phyloP scores from a whole-genome alignment of 2,113 vertebrate species.

The Burhinus bistriatus region DNA sequence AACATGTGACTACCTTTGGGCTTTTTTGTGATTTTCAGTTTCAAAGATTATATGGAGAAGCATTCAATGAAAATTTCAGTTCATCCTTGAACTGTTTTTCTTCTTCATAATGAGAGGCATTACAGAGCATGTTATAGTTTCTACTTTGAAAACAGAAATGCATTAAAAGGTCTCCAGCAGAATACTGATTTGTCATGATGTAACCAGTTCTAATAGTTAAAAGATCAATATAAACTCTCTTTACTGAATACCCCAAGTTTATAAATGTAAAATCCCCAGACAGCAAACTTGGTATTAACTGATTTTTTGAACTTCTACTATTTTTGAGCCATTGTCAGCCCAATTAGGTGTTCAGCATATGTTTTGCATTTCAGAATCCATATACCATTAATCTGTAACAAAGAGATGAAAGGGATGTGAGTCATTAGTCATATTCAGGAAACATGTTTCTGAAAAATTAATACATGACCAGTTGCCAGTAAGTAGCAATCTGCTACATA shows the following conservation, averaged over 20 bases:
- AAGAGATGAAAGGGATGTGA: conserved; percentile 27
- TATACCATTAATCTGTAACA: conserved; percentile 22
- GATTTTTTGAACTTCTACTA: neutral
- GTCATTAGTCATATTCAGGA: conserved; percentile 54
- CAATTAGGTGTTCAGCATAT: neutral
- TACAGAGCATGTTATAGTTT: neutral
- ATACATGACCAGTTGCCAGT: conserved; percentile 46
- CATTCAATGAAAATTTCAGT: neutral
- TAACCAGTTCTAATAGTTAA: neutral
- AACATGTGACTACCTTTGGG: neutral
- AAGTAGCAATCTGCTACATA: conserved; percentile 51
- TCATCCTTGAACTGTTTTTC: neutral
- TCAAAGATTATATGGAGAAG: neutral
- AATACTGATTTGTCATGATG: neutral
- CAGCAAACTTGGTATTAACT: neutral
- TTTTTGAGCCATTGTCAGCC: neutral
- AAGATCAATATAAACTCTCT: neutral
- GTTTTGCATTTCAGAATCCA: conserved; percentile 17
- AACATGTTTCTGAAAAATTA: conserved; percentile 51
- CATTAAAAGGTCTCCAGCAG: neutral
- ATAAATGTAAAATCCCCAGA: neutral
- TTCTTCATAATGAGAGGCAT: neutral
- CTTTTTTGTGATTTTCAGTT: neutral
- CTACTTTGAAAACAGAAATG: neutral
- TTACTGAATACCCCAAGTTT: neutral